These are phyloP conservation scores for Deroplatys truncata DNA, from an alignment of 2,888 invertebrate species.

Conservation along the genomic window DNA sequence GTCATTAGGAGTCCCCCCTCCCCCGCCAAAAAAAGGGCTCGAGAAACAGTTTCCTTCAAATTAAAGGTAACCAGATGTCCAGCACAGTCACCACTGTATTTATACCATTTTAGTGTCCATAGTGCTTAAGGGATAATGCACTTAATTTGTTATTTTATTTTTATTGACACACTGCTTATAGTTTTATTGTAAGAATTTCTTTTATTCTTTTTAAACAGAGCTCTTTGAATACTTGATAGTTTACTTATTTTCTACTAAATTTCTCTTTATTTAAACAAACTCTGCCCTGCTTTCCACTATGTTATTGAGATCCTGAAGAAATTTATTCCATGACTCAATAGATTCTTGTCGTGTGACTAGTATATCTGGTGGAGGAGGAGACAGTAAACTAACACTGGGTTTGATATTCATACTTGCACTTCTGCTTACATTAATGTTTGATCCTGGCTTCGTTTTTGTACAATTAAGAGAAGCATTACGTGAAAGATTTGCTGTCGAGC, in stretches of 20 bases:
- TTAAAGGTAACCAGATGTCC: too few species aligned
- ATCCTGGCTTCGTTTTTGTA: not conserved
- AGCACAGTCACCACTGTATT: too few species aligned
- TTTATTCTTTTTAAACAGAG: not conserved
- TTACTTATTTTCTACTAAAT: not conserved
- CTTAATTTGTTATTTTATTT: too few species aligned
- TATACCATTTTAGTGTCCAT: too few species aligned
- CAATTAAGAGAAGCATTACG: not conserved
- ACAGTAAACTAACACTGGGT: conserved; percentile 17
- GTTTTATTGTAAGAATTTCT: not conserved
- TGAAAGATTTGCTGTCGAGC: not conserved
- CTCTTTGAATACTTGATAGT: not conserved
- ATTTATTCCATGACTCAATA: conserved; percentile 50
- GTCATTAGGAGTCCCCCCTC: too few species aligned
- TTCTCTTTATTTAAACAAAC: conserved; percentile 43
- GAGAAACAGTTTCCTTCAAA: too few species aligned
- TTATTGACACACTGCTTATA: too few species aligned
- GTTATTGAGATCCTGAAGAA: conserved; percentile 48
- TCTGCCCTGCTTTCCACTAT: conserved; percentile 49
- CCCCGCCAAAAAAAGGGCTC: too few species aligned
- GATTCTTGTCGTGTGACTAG: conserved; percentile 42
- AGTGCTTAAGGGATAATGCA: too few species aligned
- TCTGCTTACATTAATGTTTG: not conserved
- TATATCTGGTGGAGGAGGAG: conserved; percentile 29
- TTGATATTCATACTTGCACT: not conserved